Conservation (phyloP, 2,888 invertebrate species). For the Euclidia mi region DNA sequence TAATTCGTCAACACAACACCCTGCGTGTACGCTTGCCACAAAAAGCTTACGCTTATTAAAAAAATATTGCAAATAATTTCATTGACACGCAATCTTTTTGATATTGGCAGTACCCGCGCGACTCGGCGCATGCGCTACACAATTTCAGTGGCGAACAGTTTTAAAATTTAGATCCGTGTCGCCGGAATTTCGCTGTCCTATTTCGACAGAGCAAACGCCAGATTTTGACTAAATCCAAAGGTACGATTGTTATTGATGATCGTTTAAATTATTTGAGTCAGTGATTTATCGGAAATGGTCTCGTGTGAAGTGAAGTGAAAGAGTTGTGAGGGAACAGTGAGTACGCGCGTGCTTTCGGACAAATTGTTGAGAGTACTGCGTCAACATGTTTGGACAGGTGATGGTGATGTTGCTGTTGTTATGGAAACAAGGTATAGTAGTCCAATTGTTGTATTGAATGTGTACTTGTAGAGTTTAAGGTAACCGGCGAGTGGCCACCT, state of each 20-base stretch:
- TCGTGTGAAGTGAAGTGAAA: constrained; percentile 52
- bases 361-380: constrained; percentile 46
- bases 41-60: constrained; percentile 39
- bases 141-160: constrained; percentile 70
- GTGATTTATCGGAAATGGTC: constrained; percentile 50
- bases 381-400: constrained; percentile 65
- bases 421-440: constrained; percentile 72
- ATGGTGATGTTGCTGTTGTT: constrained; percentile 68
- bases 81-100: constrained; percentile 63
- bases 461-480: constrained; percentile 5
- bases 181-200: constrained; percentile 81
- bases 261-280: constrained; percentile 40
- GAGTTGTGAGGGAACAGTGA: constrained; percentile 36
- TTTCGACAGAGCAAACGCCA: constrained; percentile 75
- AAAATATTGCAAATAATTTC: constrained; percentile 41
- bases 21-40: constrained; percentile 18
- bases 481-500: constrained; percentile 11
- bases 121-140: constrained; percentile 81
- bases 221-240: constrained; percentile 68
- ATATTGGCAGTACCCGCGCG: constrained; percentile 65
- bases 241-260: constrained; percentile 60
- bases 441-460: not conserved
- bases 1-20: constrained; percentile 32
- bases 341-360: constrained; percentile 59
- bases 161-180: constrained; percentile 85